phyloP scores from a whole-genome alignment of 1,140 invertebrate species.

The Liolophura sinensis region DNA sequence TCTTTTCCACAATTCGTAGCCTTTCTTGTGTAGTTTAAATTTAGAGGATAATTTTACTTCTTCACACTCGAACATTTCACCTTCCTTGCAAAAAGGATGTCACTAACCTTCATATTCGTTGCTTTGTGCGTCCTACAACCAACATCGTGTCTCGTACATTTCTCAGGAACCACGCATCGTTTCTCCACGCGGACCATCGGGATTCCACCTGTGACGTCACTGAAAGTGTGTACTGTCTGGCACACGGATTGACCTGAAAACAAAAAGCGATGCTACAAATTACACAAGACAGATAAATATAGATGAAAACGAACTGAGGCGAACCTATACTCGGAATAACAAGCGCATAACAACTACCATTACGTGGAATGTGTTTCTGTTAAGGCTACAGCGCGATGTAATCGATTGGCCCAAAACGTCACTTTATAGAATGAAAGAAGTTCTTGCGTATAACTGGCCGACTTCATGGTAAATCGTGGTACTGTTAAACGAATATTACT shows the following conservation, averaged over 20 bases:
- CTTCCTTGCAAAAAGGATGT: no score
- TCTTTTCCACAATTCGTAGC: no score
- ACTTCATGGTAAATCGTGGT: neutral
- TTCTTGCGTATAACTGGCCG: neutral
- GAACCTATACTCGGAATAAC: no score
- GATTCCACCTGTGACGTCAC: neutral
- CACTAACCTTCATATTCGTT: constrained; percentile 2
- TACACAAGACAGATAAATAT: neutral
- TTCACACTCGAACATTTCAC: neutral
- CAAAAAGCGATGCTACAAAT: neutral
- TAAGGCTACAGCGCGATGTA: no score
- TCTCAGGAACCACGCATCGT: constrained; percentile 20
- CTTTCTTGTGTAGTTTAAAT: no score
- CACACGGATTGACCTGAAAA: constrained; percentile 33
- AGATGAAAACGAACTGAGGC: no score
- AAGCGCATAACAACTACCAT: no score
- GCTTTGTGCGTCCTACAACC: constrained; percentile 16
- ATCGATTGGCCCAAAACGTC: no score
- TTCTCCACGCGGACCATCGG: constrained; percentile 28
- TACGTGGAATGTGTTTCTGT: no score
- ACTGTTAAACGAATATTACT: neutral
- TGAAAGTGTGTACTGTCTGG: constrained; percentile 27
- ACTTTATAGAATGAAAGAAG: no score
- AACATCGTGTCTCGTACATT: constrained; percentile 19
- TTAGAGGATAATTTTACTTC: no score